Evolutionary conservation across 2,888 invertebrate genomes (phyloP), one percentile per base, ranked within the genome.

Genomic region (Mimas tiliae): DNA sequence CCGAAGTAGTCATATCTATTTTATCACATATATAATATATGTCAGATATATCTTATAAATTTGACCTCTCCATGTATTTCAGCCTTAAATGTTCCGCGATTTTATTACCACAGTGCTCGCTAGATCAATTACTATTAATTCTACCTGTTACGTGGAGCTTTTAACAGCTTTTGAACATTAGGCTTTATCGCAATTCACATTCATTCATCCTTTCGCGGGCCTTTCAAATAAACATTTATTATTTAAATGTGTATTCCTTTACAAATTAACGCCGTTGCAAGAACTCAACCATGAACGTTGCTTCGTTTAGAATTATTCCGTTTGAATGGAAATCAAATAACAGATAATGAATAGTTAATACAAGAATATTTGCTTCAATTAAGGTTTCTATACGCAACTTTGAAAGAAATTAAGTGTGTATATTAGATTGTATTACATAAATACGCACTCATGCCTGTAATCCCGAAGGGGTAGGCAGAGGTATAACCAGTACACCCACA

Each of bases 81-180:
- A 1, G 11, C 45, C 14, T 6, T 11, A 45, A 45, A 45, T 45
- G 4, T 45, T 11, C 11, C 7, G 42, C 42, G 42, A 45, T 14
- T 45, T 45, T 45, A 45, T 38, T 38, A 45, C 11, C 45, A 6
- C 12, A 45, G 42, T 42, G 42, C 11, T 2, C 42, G 42, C 11
- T 7, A 42, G 45, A 45, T 45, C 45, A 12, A 14, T 1, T 14
- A 14, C 14, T 45, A 12, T 45, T 45, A 45, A 45, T 45, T 38
- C 55, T 11, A 58, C 58, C 58, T 58, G 58, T 53, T 34, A 33
- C 53, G 45, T 50, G 19, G 42, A 42, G 58, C 38, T 55, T 55
- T 55, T 55, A 27, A 55, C 33, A n/a, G 34, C 16, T 19, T 16
- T 38, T 9, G 42, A 58, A 19, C 11, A 38, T 58, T 21, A 8